Evolutionary conservation across 2,888 invertebrate species (phyloP), one percentile per base, ranked within the genome.

Genomic region (Caenorhabditis sp.): DNA sequence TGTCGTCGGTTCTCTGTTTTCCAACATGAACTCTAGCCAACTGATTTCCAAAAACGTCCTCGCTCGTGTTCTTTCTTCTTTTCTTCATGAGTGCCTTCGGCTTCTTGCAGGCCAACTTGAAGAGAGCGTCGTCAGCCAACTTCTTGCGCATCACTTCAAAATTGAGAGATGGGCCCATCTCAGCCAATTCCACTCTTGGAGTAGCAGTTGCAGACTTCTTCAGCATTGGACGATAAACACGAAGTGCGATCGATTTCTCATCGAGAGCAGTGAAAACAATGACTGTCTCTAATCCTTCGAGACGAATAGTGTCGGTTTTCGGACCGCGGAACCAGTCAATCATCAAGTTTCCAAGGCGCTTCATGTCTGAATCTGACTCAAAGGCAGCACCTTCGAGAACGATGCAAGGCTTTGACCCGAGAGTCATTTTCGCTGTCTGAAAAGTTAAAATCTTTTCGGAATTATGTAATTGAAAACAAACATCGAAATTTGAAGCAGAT

Each of bases 281-380:
- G 0, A 96, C 96, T 94, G 97, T 97, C 92, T 99, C 98, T 82
- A 99, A 94, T 0, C 98, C 98, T 92, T 97, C 96, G 14, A 98
- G 93, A 82, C 97, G 94, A 61, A 99, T 95, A 26, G 95, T 95
- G 73, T 95, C 95, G 0, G 95, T 95, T 90, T 94, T 94, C 92
- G 96, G 96, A 86, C 96, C 95, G 85, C 96, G 95, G 93, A 98
- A 98, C 93, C 97, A 96, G 93, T 99, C 99, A 72, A 93, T 92
- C 75, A 99, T 94, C 44, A 99, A 93, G 92, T 96, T 97, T 92
- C 96, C 96, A 24, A 98, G 93, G 86, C 97, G 94, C 88, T 95
- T 95, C 86, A 96, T 94, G 84, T 96, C 96, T 5, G 91, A 90
- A 84, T 95, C 93, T 94, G 89, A 95, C 94, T 96, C 96, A 95